A percentile compares a stretch with the other conserved stretches of the same genome.
These are phyloP conservation scores for Hyposoter dolosus DNA, from an alignment of 2,888 invertebrate species.

Conservation along the genomic window DNA sequence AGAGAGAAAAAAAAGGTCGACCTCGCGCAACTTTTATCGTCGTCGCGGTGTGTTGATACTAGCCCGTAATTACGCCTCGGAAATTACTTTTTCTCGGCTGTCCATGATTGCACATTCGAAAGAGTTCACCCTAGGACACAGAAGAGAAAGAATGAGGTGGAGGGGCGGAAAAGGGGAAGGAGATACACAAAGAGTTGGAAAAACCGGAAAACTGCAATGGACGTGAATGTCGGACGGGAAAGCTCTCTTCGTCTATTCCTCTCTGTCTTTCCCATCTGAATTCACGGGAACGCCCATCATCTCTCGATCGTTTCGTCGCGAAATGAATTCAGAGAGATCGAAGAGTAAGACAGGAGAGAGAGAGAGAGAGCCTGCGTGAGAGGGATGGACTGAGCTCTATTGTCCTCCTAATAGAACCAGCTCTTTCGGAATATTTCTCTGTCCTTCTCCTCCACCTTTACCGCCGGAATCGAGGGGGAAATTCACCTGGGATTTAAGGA, in stretches of 20 bases:
- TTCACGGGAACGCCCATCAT: slow-evolving; percentile 57
- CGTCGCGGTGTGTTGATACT: slow-evolving; percentile 68
- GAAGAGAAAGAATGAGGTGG: slow-evolving; percentile 32
- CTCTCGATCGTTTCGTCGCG: slow-evolving; percentile 60
- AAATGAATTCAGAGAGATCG: slow-evolving; percentile 66
- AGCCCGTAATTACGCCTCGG: slow-evolving; percentile 71
- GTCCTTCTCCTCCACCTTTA: background rate
- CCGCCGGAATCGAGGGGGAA: slow-evolving; percentile 64
- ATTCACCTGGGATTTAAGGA: slow-evolving; percentile 69
- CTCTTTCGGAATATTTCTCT: slow-evolving; percentile 52
- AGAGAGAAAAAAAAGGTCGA: slow-evolving; percentile 10
- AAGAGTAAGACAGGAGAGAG: slow-evolving; percentile 23
- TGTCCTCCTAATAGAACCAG: slow-evolving; percentile 65
- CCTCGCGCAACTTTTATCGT: slow-evolving; percentile 57
- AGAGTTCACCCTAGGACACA: slow-evolving; percentile 65
- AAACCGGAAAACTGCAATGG: slow-evolving; percentile 67
- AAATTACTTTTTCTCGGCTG: slow-evolving; percentile 72
- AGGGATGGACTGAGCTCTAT: slow-evolving; percentile 50
- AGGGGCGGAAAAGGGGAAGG: slow-evolving; percentile 8
- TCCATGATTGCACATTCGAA: slow-evolving; percentile 71
- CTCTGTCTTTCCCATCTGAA: slow-evolving; percentile 21
- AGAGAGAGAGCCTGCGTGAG: slow-evolving; percentile 15
- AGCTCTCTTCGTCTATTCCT: slow-evolving; percentile 23
- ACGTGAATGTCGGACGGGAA: slow-evolving; percentile 60
- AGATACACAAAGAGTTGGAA: slow-evolving; percentile 40